Base-by-base conservation (phyloP, 2,888 invertebrate genomes). In the Neoascia interrupta region DNA sequence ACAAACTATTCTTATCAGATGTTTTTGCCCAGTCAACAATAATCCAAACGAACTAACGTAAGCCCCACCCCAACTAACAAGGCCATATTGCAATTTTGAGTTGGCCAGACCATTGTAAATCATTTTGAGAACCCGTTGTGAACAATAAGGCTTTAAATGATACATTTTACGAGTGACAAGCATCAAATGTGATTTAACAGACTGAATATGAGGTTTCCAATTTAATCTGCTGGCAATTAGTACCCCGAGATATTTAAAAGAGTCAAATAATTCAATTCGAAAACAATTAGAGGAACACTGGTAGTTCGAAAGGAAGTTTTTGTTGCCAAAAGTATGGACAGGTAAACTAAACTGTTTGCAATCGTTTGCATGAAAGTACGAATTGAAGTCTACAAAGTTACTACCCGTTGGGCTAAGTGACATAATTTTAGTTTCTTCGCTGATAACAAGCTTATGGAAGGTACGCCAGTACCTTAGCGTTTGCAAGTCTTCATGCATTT, bases 381-480 rank as follows among this genome's bases (percentile, higher is more conserved):
- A 11, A 8, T 49, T 28, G 15, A 23, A 47, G n/a, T 28, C 6
- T 18, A 8, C n/a, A 6, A 49, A 6, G 4, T 10, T 11, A 49
- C 1, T 49, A 18, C 34, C 51, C 15, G 2, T 5, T 34, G 5
- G 2, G 11, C 3, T 60, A n/a, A 60, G 34, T 26, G 41, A 26
- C 23, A 45, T 34, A 11, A 37, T 10, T 6, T 51, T 60, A 8
- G 41, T 43, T 53, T 60, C 36, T 13, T 45, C 51, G 16, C 34
- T 60, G 2, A 60, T 18, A 23, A 43, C 21, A 15, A 69, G n/a
- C n/a, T 60, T 49, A 15, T 69, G 58, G 8, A 13, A 21, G 34
- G 60, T 15, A 43, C 45, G 41, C 68, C 49, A 69, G 5, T 10
- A n/a, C 26, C 68, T 28, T 39, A 60, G 6, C 2, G 36, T 31